Evolutionary conservation across 2,113 vertebrate genomes (phyloP).

Genomic region (Sula dactylatra): DNA sequence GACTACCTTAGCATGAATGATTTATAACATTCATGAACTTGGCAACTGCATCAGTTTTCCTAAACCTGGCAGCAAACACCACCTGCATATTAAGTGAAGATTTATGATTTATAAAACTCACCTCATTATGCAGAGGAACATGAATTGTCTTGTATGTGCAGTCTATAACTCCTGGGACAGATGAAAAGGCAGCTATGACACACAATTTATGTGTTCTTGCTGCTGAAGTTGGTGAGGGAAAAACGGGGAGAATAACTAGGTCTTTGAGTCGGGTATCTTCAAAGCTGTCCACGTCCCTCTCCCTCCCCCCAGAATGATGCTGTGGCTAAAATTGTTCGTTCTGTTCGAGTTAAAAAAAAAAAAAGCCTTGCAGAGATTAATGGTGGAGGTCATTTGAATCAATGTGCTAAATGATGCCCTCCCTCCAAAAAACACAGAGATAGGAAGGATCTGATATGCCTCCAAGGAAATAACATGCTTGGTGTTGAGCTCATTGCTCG

Average conservation of each 20-base stretch:
- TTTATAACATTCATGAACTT: slow-evolving; percentile 77
- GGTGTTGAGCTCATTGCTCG: slow-evolving; percentile 6
- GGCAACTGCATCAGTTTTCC: slow-evolving; percentile 74
- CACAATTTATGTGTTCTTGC: slow-evolving; percentile 67
- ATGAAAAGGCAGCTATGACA: slow-evolving; percentile 72
- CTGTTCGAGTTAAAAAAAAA: not conserved
- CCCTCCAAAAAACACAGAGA: not conserved
- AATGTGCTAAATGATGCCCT: not conserved
- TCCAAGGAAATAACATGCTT: slow-evolving; percentile 2
- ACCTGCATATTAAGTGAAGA: slow-evolving; percentile 78
- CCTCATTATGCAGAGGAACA: slow-evolving; percentile 77
- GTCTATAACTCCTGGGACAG: slow-evolving; percentile 75
- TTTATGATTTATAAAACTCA: slow-evolving; percentile 77
- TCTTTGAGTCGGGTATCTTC: slow-evolving; percentile 52
- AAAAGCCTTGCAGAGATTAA: slow-evolving; percentile 28
- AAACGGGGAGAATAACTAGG: slow-evolving; percentile 50
- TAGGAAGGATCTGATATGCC: slow-evolving; percentile 15
- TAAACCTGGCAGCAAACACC: slow-evolving; percentile 73
- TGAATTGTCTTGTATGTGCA: slow-evolving; percentile 75
- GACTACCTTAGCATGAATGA: slow-evolving; percentile 75
- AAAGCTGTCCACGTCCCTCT: slow-evolving; percentile 31
- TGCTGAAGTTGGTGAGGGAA: slow-evolving; percentile 55
- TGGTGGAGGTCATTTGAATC: slow-evolving; percentile 58
- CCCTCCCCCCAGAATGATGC: not conserved
- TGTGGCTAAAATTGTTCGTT: slow-evolving; percentile 10